A percentile compares a stretch with the other conserved stretches of the same genome.
These are phyloP conservation scores for Solea senegalensis DNA, from an alignment of 2,113 vertebrate genomes.

Conservation along the genomic window DNA sequence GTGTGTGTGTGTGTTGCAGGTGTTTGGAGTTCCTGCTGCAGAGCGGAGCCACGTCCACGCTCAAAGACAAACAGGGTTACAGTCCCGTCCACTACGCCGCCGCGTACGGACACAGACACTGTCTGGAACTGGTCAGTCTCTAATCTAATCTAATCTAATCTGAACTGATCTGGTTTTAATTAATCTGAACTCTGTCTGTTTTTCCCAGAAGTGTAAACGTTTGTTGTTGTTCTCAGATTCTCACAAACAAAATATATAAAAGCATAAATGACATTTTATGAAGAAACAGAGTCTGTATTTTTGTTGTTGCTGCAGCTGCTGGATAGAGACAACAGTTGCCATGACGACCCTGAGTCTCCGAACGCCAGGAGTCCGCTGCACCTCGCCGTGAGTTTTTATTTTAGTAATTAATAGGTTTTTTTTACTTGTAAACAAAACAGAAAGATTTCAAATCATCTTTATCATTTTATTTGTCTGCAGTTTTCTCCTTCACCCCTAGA, in stretches of 20 bases:
- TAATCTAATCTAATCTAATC: no score
- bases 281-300: background rate
- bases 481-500: no score
- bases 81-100: slow-evolving; percentile 95
- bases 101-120: slow-evolving; percentile 94
- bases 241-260: no score
- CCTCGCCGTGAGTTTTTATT: slow-evolving; percentile 88
- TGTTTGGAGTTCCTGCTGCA: slow-evolving; percentile 95
- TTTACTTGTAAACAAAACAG: no score
- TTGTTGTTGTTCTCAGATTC: no score
- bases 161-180: no score
- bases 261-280: no score
- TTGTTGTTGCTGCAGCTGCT: slow-evolving; percentile 84
- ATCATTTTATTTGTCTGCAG: no score
- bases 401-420: background rate
- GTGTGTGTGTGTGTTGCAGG: slow-evolving; percentile 70
- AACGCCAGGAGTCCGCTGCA: slow-evolving; percentile 92
- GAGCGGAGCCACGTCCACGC: slow-evolving; percentile 88
- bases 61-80: slow-evolving; percentile 94
- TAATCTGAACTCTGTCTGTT: no score
- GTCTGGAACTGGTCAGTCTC: slow-evolving; percentile 89
- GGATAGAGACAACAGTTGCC: slow-evolving; percentile 85
- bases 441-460: no score
- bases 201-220: no score
- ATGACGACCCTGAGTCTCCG: slow-evolving; percentile 84